A percentile compares a stretch with the other conserved stretches of the same genome.
These are phyloP conservation scores for Heliconius cydno DNA, from an alignment of 2,888 invertebrate species.

Conservation along the genomic window DNA sequence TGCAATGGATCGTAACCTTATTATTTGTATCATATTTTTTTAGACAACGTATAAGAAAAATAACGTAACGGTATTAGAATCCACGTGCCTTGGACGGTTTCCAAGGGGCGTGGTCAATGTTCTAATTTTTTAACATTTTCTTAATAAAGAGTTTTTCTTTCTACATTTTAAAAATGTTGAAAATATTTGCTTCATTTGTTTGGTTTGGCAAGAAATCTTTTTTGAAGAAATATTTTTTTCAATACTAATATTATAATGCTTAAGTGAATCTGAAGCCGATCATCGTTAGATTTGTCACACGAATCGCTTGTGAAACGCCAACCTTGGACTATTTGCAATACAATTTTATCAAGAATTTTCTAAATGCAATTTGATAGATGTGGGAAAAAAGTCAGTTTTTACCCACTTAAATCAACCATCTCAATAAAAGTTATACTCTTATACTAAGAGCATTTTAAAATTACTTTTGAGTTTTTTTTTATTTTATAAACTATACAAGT, in stretches of 20 bases:
- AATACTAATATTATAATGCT: conserved; percentile 1
- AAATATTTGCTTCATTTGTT: background rate
- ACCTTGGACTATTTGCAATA: conserved; percentile 10
- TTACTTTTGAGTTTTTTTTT: background rate
- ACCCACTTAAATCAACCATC: background rate
- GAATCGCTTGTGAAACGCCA: background rate
- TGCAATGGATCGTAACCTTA: background rate
- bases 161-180: background rate
- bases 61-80: background rate
- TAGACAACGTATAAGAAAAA: background rate
- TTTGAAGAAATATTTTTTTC: conserved; percentile 2
- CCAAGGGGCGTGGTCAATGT: background rate
- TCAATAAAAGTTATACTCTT: background rate
- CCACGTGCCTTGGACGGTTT: background rate
- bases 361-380: conserved; percentile 2
- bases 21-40: background rate
- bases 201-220: background rate
- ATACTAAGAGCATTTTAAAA: background rate
- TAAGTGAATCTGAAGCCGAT: conserved; percentile 16
- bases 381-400: background rate
- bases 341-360: conserved; percentile 9
- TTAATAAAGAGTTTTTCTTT: background rate
- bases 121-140: background rate
- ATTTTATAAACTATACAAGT: background rate
- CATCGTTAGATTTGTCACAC: conserved; percentile 14